phyloP scores from a whole-genome alignment of 2,113 vertebrate genomes.

The Donacobius atricapilla region DNA sequence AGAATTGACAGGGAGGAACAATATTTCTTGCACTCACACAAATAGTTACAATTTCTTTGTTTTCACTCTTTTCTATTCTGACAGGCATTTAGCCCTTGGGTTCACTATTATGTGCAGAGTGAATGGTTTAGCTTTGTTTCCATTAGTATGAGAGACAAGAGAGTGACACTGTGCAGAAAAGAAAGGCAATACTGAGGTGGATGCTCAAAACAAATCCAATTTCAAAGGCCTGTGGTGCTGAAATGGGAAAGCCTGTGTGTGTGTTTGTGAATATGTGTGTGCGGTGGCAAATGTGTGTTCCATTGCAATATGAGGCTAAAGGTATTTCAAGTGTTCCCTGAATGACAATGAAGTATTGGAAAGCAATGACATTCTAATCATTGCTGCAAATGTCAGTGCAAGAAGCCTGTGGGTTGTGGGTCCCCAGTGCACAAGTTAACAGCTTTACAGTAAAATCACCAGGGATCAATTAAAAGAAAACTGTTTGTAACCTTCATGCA shows the following conservation, averaged over 20 bases:
- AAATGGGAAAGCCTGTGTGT: conserved; percentile 3
- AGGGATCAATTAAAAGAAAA: conserved; percentile 77
- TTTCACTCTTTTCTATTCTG: conserved; percentile 61
- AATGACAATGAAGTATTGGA: conserved; percentile 76
- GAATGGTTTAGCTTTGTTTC: conserved; percentile 61
- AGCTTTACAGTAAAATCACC: conserved; percentile 73
- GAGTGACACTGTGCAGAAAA: conserved; percentile 38
- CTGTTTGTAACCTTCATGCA: conserved; percentile 75
- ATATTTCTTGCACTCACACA: not conserved
- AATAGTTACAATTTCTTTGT: conserved; percentile 58
- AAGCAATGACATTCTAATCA: conserved; percentile 79
- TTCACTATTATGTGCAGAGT: conserved; percentile 53
- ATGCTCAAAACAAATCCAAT: conserved; percentile 59
- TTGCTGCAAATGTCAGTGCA: conserved; percentile 76
- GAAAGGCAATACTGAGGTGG: conserved; percentile 9
- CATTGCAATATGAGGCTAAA: conserved; percentile 49
- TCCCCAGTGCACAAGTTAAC: conserved; percentile 67
- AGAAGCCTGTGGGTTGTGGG: conserved; percentile 67
- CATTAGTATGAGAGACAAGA: conserved; percentile 60
- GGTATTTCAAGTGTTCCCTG: conserved; percentile 43
- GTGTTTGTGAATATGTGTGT: no score
- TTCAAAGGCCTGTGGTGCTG: conserved; percentile 56
- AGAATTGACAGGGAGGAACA: conserved; percentile 32
- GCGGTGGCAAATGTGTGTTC: conserved; percentile 18
- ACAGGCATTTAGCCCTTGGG: conserved; percentile 66